Percentiles rank a stretch among this genome's conserved stretches.
phyloP scores from a whole-genome alignment of 37 sponge, comb jelly and placozoan species.

The Chondrilla cf. caribensis region DNA sequence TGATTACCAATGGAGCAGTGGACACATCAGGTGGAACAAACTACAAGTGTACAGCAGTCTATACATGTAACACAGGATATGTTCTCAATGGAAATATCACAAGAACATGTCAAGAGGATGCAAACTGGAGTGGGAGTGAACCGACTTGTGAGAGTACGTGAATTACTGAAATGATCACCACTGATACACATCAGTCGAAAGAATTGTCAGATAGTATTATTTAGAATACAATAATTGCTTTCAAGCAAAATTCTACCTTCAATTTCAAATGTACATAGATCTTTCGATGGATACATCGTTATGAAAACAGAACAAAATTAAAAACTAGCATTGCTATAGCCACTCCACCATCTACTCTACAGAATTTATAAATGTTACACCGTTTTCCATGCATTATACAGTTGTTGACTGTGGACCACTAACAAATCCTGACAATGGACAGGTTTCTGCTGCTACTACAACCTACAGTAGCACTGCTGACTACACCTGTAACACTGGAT shows the following conservation, averaged over 20 bases:
- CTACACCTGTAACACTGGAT: slow-evolving; percentile 4
- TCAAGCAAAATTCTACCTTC: too few species aligned
- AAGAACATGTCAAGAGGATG: slow-evolving; percentile 1
- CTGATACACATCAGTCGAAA: too few species aligned
- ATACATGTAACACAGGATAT: neutral
- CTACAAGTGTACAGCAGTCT: slow-evolving; percentile 7
- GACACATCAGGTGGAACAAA: slow-evolving; percentile 1
- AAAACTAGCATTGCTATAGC: too few species aligned
- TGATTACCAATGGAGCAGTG: neutral
- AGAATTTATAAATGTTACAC: too few species aligned
- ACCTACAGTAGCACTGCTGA: neutral
- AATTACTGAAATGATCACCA: too few species aligned
- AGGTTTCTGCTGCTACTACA: neutral
- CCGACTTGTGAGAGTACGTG: neutral
- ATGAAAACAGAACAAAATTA: too few species aligned
- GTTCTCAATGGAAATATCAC: neutral
- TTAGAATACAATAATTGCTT: too few species aligned
- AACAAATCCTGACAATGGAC: neutral
- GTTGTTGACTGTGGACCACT: neutral
- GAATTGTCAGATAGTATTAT: too few species aligned
- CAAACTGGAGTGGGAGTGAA: neutral
- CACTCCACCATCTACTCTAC: too few species aligned
- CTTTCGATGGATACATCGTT: too few species aligned
- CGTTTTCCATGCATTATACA: neutral
- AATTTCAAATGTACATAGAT: too few species aligned